Evolutionary conservation across 2,113 vertebrate species (phyloP), one percentile per base, ranked within the genome.

Genomic region (Electrona antarctica): DNA sequence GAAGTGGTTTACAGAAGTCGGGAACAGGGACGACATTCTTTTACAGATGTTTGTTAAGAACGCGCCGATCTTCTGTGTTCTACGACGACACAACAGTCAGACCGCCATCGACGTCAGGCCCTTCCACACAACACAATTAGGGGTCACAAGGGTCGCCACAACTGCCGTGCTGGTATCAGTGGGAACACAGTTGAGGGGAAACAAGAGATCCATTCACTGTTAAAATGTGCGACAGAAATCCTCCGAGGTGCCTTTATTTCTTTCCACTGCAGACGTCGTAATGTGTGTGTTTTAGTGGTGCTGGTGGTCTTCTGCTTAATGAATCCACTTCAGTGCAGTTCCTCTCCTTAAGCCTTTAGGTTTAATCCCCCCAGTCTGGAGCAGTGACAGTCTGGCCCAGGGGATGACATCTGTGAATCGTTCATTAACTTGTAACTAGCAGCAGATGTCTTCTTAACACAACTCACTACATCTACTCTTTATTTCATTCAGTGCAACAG

Each of bases 381-480:
- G 81, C 79, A 88, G 76, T 90, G 90, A 91, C 85, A 87, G 86
- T 90, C 88, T 92, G 89, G 88, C 85, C 76, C 80, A 78, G 76
- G 66, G 79, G 89, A 89, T 90, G 91, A 90, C 89, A 92, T 92
- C 89, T 94, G 91, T 86, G 80, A 89, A 86, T 83, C 90, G 81
- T 92, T 92, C 85, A 93, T 92, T 93, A 91, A 88, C 83, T 88
- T 61, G 52, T 89, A 93, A 92, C 82, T 85, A 84, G 76, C 86
- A 92, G 81, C 90, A 93, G 91, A 92, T 91, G 90, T 84, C 79
- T 87, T 82, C 33, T 79, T 82, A 87, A 88, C 87, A 88, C 67
- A 84, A 79, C 69, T 64, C 52, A 14, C 64, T 85, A 66, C 81
- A 81, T 85, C 76, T 59, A 76, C 55, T 67, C 62, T 66, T 69